phyloP scores from a whole-genome alignment of 2,888 invertebrate species.

The Drosophila putrida region DNA sequence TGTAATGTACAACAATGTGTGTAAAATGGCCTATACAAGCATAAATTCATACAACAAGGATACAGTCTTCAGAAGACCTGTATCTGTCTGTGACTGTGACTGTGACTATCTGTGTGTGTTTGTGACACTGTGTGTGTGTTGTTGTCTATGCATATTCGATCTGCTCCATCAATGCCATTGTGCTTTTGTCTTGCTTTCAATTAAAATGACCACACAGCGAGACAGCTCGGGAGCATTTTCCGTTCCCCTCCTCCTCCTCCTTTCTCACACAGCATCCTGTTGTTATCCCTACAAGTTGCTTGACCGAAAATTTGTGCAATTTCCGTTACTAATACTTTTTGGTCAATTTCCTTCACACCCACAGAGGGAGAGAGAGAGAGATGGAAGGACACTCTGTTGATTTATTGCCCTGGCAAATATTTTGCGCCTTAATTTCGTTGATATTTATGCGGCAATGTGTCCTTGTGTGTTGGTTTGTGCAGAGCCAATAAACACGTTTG shows the following conservation, averaged over 20 bases:
- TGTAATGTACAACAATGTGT: conserved; percentile 46
- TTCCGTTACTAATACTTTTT: conserved; percentile 80
- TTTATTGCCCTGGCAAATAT: conserved; percentile 65
- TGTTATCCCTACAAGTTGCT: conserved; percentile 43
- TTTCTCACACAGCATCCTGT: background rate
- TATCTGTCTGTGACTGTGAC: conserved; percentile 5
- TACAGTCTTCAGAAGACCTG: conserved; percentile 3
- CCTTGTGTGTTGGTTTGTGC: conserved; percentile 44
- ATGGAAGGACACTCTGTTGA: conserved; percentile 38
- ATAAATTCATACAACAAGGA: background rate
- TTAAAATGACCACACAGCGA: conserved; percentile 69
- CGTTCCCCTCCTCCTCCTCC: background rate
- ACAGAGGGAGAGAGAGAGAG: background rate
- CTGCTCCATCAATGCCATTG: conserved; percentile 73
- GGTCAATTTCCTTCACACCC: conserved; percentile 72
- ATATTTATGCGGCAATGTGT: conserved; percentile 78
- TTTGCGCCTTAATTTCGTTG: conserved; percentile 77
- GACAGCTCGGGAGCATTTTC: conserved; percentile 17
- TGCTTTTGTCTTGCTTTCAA: conserved; percentile 72
- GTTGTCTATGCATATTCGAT: conserved; percentile 70
- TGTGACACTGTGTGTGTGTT: conserved; percentile 7
- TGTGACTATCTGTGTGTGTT: background rate
- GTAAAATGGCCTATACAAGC: conserved; percentile 20
- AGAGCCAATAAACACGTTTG: conserved; percentile 77
- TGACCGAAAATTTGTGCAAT: conserved; percentile 75